These are phyloP conservation scores for Sprattus sprattus DNA, from an alignment of 2,113 vertebrate species.

Conservation along the genomic window DNA sequence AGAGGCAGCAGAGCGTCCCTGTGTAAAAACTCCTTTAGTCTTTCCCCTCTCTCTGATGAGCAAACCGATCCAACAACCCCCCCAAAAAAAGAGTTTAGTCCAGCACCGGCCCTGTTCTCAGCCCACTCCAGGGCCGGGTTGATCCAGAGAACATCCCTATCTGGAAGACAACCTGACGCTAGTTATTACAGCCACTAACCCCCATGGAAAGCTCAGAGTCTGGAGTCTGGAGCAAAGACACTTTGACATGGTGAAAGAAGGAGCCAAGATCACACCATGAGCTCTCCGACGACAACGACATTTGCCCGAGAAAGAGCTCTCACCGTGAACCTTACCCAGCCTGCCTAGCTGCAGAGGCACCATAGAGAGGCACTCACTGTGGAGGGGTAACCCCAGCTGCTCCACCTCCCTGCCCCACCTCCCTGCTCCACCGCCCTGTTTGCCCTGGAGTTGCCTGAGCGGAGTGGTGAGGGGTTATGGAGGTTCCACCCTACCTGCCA, in stretches of 20 bases:
- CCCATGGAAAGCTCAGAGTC: not conserved
- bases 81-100: not conserved
- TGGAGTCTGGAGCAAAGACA: too few species aligned
- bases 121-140: not conserved
- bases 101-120: not conserved
- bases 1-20: not conserved
- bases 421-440: too few species aligned
- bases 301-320: not conserved
- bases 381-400: too few species aligned
- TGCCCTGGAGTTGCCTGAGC: too few species aligned
- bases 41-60: not conserved
- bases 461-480: not conserved
- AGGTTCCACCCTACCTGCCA: constrained; percentile 46
- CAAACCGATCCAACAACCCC: not conserved
- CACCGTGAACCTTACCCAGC: not conserved
- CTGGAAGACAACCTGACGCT: not conserved
- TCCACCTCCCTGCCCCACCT: too few species aligned
- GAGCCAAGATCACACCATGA: too few species aligned
- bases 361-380: not conserved
- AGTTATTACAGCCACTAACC: not conserved
- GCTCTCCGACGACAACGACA: too few species aligned
- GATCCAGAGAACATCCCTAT: not conserved
- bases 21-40: not conserved
- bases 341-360: not conserved
- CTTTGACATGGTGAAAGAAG: too few species aligned